Conservation (phyloP, 2,888 invertebrate species). For the Peribatodes rhomboidaria region DNA sequence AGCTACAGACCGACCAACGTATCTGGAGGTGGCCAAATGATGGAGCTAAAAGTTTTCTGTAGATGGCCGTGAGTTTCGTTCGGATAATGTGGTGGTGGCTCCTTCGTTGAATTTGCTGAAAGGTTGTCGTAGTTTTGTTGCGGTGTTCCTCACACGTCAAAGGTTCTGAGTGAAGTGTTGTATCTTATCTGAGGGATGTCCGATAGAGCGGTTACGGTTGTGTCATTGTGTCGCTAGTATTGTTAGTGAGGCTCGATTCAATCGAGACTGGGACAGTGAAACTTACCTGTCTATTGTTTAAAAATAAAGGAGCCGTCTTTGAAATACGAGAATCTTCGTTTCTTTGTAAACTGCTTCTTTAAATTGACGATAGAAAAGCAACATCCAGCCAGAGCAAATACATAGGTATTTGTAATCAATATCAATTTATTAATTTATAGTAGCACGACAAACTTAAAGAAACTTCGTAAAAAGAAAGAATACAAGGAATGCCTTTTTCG, state of each 20-base stretch:
- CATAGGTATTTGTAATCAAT: no score
- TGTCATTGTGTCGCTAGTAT: constrained; percentile 61
- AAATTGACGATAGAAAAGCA: neutral
- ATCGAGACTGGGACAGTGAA: constrained; percentile 58
- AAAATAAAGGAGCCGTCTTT: constrained; percentile 41
- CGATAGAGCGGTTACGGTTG: constrained; percentile 59
- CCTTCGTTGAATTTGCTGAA: neutral
- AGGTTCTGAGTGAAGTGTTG: constrained; percentile 60
- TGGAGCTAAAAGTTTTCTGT: neutral
- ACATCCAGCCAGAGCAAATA: neutral
- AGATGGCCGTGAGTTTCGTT: neutral
- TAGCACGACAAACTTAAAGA: no score
- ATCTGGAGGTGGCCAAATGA: neutral
- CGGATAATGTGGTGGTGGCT: neutral
- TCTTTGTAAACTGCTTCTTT: neutral
- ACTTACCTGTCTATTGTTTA: constrained; percentile 48
- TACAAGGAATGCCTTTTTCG: no score
- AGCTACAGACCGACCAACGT: neutral
- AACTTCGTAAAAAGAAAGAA: no score
- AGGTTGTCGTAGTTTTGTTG: constrained; percentile 13
- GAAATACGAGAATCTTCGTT: neutral
- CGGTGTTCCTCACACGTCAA: constrained; percentile 56
- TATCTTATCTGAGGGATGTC: constrained; percentile 71
- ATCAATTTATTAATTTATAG: no score
- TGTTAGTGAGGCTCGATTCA: constrained; percentile 67